Conservation (phyloP, 2,113 vertebrate genomes). For the Anas platyrhynchos region DNA sequence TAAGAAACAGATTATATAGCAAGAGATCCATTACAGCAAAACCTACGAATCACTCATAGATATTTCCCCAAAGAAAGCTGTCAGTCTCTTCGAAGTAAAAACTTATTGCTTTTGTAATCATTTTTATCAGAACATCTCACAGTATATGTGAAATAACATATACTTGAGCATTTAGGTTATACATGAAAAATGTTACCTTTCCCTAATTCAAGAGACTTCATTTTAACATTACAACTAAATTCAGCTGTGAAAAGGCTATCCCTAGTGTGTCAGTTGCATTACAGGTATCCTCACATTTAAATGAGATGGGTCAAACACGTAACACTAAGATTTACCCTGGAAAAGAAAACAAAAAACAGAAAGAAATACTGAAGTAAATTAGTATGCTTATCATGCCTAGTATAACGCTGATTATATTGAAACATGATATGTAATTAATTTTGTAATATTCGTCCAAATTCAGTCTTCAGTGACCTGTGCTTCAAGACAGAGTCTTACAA, state of each 20-base stretch:
- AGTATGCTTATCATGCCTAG: not conserved
- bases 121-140: not conserved
- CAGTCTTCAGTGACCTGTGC: conserved; percentile 1
- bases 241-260: not conserved
- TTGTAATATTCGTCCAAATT: not conserved
- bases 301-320: not conserved
- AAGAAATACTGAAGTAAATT: not conserved
- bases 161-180: not conserved
- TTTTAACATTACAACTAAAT: not conserved
- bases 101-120: not conserved
- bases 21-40: not conserved
- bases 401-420: not conserved
- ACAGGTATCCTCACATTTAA: not conserved
- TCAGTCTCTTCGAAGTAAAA: not conserved
- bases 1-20: not conserved
- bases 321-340: not conserved
- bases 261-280: not conserved
- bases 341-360: not conserved
- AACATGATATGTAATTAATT: conserved; percentile 4
- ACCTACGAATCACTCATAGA: not conserved
- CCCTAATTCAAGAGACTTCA: not conserved
- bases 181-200: not conserved
- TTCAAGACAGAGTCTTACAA: conserved; percentile 6
- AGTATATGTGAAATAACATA: not conserved
- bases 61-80: not conserved